Evolutionary conservation across 2,888 invertebrate genomes (phyloP).

Genomic region (Silvanus unidentatus): DNA sequence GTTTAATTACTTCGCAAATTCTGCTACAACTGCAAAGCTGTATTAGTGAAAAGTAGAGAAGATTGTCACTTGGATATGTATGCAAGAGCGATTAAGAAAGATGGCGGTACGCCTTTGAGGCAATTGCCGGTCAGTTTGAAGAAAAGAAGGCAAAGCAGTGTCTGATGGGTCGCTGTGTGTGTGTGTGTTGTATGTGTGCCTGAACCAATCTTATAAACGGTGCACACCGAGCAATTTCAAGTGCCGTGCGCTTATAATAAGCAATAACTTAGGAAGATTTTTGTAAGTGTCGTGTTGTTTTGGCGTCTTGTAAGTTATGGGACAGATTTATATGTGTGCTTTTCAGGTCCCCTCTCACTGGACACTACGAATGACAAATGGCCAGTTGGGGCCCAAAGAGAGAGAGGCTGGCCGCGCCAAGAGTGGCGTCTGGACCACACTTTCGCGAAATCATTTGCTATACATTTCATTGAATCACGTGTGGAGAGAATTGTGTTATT

Average conservation of each 20-base stretch:
- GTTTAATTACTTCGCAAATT: no score
- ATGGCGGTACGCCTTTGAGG: constrained; percentile 29
- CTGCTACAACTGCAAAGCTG: no score
- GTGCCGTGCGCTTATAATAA: constrained; percentile 38
- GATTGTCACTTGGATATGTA: constrained; percentile 32
- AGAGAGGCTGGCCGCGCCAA: no score
- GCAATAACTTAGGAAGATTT: constrained; percentile 43
- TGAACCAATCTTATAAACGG: constrained; percentile 16
- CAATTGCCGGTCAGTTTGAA: constrained; percentile 15
- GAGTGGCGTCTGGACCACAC: no score
- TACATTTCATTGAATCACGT: no score
- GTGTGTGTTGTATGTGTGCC: no score
- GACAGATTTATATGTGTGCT: constrained; percentile 42
- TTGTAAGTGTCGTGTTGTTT: constrained; percentile 44
- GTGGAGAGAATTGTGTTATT: constrained; percentile 13
- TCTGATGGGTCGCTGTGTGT: constrained; percentile 7
- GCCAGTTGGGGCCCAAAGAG: constrained; percentile 23
- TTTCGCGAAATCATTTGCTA: no score
- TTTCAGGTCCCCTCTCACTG: constrained; percentile 36
- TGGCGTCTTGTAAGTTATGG: constrained; percentile 43
- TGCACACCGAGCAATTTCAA: constrained; percentile 14
- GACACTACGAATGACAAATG: constrained; percentile 42
- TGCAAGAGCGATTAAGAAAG: constrained; percentile 31
- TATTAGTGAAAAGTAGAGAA: constrained; percentile 25
- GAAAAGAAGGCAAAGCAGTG: constrained; percentile 12